phyloP scores from a whole-genome alignment of 2,797 vertebrate species.

The Myotis findleyi region DNA sequence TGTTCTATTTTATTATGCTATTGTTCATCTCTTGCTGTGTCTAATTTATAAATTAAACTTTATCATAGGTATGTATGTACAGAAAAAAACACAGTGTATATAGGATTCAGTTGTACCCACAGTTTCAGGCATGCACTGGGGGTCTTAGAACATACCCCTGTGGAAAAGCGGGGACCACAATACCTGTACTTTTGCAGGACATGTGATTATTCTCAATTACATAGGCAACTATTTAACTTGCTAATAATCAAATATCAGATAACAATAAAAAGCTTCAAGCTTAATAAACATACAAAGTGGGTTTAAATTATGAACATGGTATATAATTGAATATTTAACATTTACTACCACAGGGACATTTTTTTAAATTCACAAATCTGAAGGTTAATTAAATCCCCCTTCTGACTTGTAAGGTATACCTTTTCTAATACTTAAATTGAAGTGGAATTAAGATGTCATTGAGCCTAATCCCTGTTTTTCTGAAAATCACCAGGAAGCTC shows the following conservation, averaged over 20 bases:
- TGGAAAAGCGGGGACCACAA: neutral
- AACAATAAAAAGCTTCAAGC: conserved; percentile 25
- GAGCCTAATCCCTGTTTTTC: neutral
- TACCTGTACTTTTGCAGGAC: neutral
- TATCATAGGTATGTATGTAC: neutral
- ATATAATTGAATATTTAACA: conserved; percentile 42
- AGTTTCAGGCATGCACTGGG: neutral
- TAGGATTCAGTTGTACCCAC: neutral
- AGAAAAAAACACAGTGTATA: too few species aligned
- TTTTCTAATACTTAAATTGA: conserved; percentile 34
- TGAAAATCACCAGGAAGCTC: conserved; percentile 7
- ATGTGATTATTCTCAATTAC: conserved; percentile 50
- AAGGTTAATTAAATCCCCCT: conserved; percentile 17
- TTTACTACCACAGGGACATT: neutral
- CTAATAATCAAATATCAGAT: conserved; percentile 41
- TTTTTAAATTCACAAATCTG: conserved; percentile 3
- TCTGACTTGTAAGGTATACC: neutral
- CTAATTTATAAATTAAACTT: neutral
- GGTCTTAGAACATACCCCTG: neutral
- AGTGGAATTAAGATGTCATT: neutral
- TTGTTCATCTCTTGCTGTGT: neutral
- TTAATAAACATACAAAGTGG: conserved; percentile 11
- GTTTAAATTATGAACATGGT: conserved; percentile 32
- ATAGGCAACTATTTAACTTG: conserved; percentile 52
- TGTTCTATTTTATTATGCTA: neutral